phyloP scores from a whole-genome alignment of 2,113 vertebrate genomes.

The Spilogale gracilis region DNA sequence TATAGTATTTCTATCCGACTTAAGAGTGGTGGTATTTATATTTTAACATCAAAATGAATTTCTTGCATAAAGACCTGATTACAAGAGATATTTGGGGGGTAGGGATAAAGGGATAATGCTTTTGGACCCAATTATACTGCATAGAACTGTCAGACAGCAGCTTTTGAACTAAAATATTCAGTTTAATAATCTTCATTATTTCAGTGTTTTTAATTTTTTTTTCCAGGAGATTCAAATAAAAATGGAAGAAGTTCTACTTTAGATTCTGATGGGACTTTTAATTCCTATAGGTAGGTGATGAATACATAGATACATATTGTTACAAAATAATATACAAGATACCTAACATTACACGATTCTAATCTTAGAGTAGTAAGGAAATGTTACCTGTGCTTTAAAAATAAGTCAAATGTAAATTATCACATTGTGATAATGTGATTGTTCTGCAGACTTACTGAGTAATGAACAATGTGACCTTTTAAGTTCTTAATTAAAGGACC shows the following conservation, averaged over 20 bases:
- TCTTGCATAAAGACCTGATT: neutral
- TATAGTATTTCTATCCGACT: neutral
- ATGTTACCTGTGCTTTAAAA: neutral
- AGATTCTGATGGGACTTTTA: slow-evolving; percentile 88
- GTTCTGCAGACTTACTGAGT: neutral
- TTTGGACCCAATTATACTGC: neutral
- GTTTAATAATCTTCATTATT: slow-evolving; percentile 54
- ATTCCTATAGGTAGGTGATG: slow-evolving; percentile 89
- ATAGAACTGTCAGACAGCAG: neutral
- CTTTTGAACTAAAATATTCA: slow-evolving; percentile 38
- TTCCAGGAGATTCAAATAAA: slow-evolving; percentile 87
- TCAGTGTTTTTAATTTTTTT: slow-evolving; percentile 73
- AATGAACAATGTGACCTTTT: neutral
- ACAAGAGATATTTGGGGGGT: neutral
- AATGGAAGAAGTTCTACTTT: slow-evolving; percentile 86
- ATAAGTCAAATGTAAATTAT: neutral
- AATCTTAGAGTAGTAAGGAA: neutral
- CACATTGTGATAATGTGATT: neutral
- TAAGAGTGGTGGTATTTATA: neutral
- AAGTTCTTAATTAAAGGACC: neutral
- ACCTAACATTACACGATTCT: neutral
- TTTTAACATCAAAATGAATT: slow-evolving; percentile 13
- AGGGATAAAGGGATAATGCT: neutral
- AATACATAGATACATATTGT: neutral
- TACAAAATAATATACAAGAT: neutral